Percentiles rank a stretch among this genome's conserved stretches.
Evolutionary conservation across 1,140 invertebrate genomes (phyloP).

Genomic region (Sycobia sp.): DNA sequence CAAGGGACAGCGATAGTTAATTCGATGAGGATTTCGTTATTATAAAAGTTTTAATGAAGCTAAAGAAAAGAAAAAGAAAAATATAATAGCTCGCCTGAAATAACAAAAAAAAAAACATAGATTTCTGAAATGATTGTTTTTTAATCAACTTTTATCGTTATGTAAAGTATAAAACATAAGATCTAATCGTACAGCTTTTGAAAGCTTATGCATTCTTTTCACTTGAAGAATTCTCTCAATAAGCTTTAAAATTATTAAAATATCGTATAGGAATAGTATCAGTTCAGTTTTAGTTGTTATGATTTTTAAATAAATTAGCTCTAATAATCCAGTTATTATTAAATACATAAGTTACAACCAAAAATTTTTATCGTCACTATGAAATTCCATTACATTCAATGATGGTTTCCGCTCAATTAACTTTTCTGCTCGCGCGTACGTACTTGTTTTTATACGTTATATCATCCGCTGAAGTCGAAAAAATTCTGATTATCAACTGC

Average conservation of each 20-base stretch:
- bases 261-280: constrained; percentile 27
- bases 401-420: constrained; percentile 14
- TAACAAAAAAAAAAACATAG: too few species aligned
- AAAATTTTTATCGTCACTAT: constrained; percentile 14
- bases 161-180: constrained; percentile 21
- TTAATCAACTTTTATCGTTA: constrained; percentile 13
- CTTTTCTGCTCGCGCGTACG: neutral
- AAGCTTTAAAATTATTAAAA: constrained; percentile 8
- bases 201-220: neutral
- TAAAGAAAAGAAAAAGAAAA: constrained; percentile 23
- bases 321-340: constrained; percentile 28
- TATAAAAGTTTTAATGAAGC: constrained; percentile 15
- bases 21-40: constrained; percentile 16
- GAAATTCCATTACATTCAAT: constrained; percentile 9
- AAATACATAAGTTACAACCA: constrained; percentile 21
- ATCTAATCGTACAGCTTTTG: constrained; percentile 14
- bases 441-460: neutral
- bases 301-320: constrained; percentile 27
- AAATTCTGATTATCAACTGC: constrained; percentile 16
- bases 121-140: neutral
- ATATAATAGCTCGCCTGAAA: constrained; percentile 6
- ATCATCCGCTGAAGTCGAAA: constrained; percentile 7
- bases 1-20: constrained; percentile 23
- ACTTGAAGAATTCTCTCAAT: constrained; percentile 7
- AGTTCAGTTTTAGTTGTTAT: constrained; percentile 21